phyloP scores from a whole-genome alignment of 1,140 invertebrate genomes.

The Rhynchophorus ferrugineus region DNA sequence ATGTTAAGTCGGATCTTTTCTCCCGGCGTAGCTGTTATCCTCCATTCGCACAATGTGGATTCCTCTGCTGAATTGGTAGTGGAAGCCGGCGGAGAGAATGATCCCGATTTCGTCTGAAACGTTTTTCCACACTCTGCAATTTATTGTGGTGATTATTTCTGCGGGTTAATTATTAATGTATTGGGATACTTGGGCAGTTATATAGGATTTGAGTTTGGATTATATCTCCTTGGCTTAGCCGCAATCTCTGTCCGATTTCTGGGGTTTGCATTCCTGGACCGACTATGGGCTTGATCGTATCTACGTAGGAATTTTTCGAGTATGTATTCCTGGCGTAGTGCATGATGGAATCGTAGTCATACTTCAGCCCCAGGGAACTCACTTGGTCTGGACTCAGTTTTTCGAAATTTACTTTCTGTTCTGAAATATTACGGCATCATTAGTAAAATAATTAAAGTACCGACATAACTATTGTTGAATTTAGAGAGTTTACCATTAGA shows the following conservation, averaged over 20 bases:
- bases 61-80: constrained; percentile 50
- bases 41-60: constrained; percentile 82
- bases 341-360: constrained; percentile 98
- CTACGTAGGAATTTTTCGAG: constrained; percentile 87
- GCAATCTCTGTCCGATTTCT: constrained; percentile 88
- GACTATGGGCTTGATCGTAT: constrained; percentile 87
- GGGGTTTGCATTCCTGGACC: constrained; percentile 66
- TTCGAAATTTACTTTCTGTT: constrained; percentile 98
- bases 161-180: too few relatives aligned
- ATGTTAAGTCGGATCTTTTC: constrained; percentile 90
- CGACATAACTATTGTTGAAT: too few relatives aligned
- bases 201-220: constrained; percentile 93
- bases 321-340: constrained; percentile 97
- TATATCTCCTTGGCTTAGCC: constrained; percentile 87
- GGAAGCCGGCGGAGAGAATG: constrained; percentile 69
- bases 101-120: constrained; percentile 79
- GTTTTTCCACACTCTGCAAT: constrained; percentile 84
- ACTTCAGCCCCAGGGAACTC: constrained; percentile 87
- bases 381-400: constrained; percentile 92
- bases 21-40: constrained; percentile 93
- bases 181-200: constrained; percentile 88
- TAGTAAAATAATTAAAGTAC: neutral
- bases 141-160: too few relatives aligned
- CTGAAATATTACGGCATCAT: constrained; percentile 46
- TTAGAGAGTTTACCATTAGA: too few relatives aligned